phyloP scores from a whole-genome alignment of 2,888 invertebrate genomes.

The Petrolisthes cinctipes region DNA sequence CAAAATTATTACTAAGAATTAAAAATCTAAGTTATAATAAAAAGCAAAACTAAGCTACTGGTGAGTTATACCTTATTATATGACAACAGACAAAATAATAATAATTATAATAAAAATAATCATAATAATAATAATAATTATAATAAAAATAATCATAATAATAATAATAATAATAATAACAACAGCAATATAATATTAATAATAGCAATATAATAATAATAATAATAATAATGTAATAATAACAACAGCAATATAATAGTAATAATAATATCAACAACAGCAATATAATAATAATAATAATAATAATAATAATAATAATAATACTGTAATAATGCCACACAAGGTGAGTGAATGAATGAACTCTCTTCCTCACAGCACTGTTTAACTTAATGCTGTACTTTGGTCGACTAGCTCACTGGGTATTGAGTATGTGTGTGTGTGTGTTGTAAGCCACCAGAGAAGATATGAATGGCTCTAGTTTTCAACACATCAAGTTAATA shows the following conservation, averaged over 20 bases:
- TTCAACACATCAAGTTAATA: too few species aligned
- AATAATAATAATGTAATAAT: too few species aligned
- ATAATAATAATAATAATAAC: background rate
- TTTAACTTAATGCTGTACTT: too few species aligned
- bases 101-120: background rate
- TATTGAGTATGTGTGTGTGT: too few species aligned
- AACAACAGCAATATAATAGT: background rate
- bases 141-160: background rate
- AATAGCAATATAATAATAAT: background rate
- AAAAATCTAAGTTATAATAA: background rate
- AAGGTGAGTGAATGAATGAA: too few species aligned
- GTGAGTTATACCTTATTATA: background rate
- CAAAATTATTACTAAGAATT: background rate
- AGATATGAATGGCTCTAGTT: too few species aligned
- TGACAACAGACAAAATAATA: background rate
- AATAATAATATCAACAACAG: background rate
- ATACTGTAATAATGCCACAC: too few species aligned
- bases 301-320: background rate
- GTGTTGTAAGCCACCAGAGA: too few species aligned
- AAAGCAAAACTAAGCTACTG: background rate
- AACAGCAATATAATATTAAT: background rate
- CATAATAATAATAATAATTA: background rate
- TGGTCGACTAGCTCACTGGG: too few species aligned
- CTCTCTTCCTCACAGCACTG: too few species aligned
- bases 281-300: background rate